Evolutionary conservation across 92 coral and sea anemone genomes (phyloP).

Genomic region (Heteractis magnifica): DNA sequence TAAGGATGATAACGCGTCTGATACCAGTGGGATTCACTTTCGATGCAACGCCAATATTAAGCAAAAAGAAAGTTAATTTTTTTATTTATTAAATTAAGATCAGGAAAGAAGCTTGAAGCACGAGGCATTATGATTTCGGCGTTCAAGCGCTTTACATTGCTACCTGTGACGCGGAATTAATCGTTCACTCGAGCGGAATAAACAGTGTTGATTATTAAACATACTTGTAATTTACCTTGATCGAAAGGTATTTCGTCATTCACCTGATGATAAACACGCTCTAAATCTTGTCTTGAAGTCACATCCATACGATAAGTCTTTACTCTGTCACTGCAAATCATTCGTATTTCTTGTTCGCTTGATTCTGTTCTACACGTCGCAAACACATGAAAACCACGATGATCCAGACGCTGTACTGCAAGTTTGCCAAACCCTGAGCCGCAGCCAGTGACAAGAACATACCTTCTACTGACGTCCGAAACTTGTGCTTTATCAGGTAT

Average conservation of each 20-base stretch:
- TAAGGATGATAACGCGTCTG: no score
- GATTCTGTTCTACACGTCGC: constrained; percentile 71
- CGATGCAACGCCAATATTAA: no score
- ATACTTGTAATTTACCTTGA: constrained; percentile 27
- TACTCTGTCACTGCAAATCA: constrained; percentile 51
- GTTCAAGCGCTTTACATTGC: no score
- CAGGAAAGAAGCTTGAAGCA: no score
- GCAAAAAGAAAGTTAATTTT: no score
- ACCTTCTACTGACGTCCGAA: constrained; percentile 37
- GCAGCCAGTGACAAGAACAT: constrained; percentile 82
- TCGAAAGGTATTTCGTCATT: constrained; percentile 40
- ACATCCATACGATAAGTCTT: constrained; percentile 59
- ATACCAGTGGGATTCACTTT: no score
- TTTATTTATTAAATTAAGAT: no score
- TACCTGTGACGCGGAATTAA: neutral
- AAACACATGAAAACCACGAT: constrained; percentile 61
- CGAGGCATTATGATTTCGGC: no score
- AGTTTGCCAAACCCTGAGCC: constrained; percentile 73
- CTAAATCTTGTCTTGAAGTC: constrained; percentile 48
- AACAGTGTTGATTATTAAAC: no score
- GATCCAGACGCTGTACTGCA: constrained; percentile 44
- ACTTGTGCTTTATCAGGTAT: neutral
- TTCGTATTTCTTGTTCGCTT: constrained; percentile 49
- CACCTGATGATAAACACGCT: constrained; percentile 41
- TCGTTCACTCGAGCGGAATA: neutral